Base-by-base conservation (phyloP, 2,888 invertebrate species). In the Lamellibrachia satsuma region DNA sequence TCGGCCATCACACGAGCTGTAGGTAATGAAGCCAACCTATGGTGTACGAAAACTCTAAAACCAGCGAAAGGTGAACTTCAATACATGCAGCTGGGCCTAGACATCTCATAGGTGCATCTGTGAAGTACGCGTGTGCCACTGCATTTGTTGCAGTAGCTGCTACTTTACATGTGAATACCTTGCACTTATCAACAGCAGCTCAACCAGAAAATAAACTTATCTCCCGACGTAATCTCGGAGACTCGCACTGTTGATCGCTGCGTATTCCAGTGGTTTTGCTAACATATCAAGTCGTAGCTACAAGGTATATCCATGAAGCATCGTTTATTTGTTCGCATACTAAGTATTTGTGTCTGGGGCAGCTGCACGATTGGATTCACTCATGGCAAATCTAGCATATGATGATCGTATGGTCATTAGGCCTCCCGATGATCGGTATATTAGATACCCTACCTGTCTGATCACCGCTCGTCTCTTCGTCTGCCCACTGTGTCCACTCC, bases 401-500 rank as follows among this genome's bases (percentile, higher is more conserved):
- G 75, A 75, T 15, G 75, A 6, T 75, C 15, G 15, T 3, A 22
- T 75, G 75, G 75, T 75, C 75, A 75, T 15, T 75, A 75, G 39
- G 39, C 39, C 39, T 39, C 39, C 75, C 22, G 75, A 4, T 75
- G 75, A 60, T 22, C 60, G 11, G 60, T 60, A 1, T 11, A 15
- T 60, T 75, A 6, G 15, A 6, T 75, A n/a, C 3, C 91, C 15
- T 52, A 92, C 92, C 92, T 75, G 91, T 15, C 2, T 91, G 60
- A 39, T 92, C 93, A 7, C 92, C 93, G 27, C 91, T 91, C 60
- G 52, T 22, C 52, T 90, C 93, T 51, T 75, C 75, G 22, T 94
- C 94, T n/a, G 93, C 93, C 60, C 94, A 93, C n/a, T 95, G 94
- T n/a, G 93, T 93, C 60, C 94, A 93, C n/a, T 95, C 95, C 93